phyloP scores from a whole-genome alignment of 2,797 vertebrate genomes.

The Ara ararauna region DNA sequence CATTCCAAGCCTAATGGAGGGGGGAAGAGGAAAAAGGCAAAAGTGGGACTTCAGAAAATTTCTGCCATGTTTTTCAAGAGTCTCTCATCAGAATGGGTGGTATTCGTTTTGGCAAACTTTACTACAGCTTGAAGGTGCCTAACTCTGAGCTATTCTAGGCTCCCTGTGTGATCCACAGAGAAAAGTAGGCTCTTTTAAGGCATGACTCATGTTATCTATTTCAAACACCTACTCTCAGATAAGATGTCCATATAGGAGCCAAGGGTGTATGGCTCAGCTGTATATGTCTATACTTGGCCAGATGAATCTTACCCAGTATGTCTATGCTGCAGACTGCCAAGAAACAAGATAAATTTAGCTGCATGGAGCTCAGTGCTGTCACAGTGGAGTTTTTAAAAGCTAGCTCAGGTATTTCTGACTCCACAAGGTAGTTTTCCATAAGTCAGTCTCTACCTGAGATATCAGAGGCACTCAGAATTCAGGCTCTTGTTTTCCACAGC shows the following conservation, averaged over 20 bases:
- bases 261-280: conserved; percentile 62
- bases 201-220: conserved; percentile 59
- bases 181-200: conserved; percentile 18
- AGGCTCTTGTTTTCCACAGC: not conserved
- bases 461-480: not conserved
- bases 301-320: conserved; percentile 56
- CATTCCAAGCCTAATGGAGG: not conserved
- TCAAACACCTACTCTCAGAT: conserved; percentile 48
- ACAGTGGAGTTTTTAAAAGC: not conserved
- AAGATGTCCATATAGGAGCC: conserved; percentile 60
- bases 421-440: not conserved
- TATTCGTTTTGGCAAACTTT: conserved; percentile 48
- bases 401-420: conserved; percentile 35
- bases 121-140: conserved; percentile 47
- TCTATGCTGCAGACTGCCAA: conserved; percentile 46
- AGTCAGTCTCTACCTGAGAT: not conserved
- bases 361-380: not conserved
- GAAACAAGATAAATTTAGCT: conserved; percentile 42
- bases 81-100: conserved; percentile 11
- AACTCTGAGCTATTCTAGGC: conserved; percentile 50
- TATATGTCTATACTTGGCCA: conserved; percentile 37
- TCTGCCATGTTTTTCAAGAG: not conserved
- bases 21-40: not conserved
- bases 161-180: not conserved
- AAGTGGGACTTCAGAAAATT: not conserved